Evolutionary conservation across 2,888 invertebrate genomes (phyloP), one percentile per base, ranked within the genome.

Genomic region (Cataglyphis cursor): DNA sequence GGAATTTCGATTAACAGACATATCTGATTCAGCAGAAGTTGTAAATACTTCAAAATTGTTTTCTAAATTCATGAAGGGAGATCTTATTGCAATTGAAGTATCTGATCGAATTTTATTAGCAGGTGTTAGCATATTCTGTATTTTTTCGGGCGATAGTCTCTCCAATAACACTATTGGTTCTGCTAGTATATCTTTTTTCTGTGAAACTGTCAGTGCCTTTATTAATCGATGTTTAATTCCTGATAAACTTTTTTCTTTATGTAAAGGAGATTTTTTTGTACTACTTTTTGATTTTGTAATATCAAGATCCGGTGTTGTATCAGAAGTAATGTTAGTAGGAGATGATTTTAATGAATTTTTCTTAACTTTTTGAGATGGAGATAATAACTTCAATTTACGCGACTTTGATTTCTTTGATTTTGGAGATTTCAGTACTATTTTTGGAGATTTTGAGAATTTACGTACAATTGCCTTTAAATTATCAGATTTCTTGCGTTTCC

Each of bases 401-500:
- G 28, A 41, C 21, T 35, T 61, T 4, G 48, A 65, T 61, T 72
- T 62, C 15, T 82, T 84, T 1, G 59, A 21, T 15, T 78, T 85
- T 10, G 75, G 24, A 0, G 62, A 38, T 18, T 28, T 78, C 21
- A 91, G 59, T n/a, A 89, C 85, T 65, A 89, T 91, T 82, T 91
- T 93, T 18, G 92, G 91, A 31, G 92, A 91, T 54, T 92, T 92
- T 6, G 91, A 90, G 68, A 91, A 87, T 76, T 75, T 90, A 41
- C 70, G 86, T 31, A 74, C 9, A 6, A 28, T 35, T 10, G 3
- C 15, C 6, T 76, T 82, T 24, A 70, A 18, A 9, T 81, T 41
- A 21, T 21, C n/a, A 21, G 35, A 54, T 44, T 38, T 66, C 4
- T 57, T 62, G 2, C 0, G 57, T 64, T 70, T 81, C 9, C 18